Conservation (phyloP, 2,113 vertebrate genomes). For the Hippopotamus amphibius region DNA sequence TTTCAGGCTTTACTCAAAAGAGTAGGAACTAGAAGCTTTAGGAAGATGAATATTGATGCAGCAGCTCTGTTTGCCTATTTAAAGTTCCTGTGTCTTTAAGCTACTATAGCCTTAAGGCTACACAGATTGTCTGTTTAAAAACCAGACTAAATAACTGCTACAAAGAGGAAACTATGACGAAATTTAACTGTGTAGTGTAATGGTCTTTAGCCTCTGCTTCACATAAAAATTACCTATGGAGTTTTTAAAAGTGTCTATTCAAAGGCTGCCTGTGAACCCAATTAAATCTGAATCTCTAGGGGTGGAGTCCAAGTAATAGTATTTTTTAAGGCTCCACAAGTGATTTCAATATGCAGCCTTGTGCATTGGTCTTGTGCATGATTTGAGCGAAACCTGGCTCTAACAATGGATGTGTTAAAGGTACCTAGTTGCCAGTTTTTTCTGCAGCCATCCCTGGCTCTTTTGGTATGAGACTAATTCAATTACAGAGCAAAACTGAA, state of each 20-base stretch:
- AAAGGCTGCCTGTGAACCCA: neutral
- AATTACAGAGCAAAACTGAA: neutral
- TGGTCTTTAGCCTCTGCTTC: neutral
- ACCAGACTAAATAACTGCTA: neutral
- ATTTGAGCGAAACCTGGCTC: neutral
- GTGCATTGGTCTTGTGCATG: neutral
- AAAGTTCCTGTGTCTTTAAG: neutral
- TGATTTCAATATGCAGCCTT: neutral
- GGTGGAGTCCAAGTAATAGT: neutral
- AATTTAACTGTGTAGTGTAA: neutral
- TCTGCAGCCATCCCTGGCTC: neutral
- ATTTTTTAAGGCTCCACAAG: neutral
- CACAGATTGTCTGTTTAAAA: neutral
- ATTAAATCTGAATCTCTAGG: neutral
- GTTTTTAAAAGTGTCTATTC: neutral
- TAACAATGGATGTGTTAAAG: neutral
- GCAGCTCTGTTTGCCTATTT: neutral
- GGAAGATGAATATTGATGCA: neutral
- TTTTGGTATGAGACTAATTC: neutral
- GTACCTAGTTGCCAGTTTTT: neutral
- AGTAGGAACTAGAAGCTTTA: neutral
- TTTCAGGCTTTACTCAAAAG: neutral
- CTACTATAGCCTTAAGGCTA: neutral
- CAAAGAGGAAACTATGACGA: neutral
- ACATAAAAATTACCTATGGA: neutral